Evolutionary conservation across 2,888 invertebrate genomes (phyloP).

Genomic region (Harpalus rufipes): DNA sequence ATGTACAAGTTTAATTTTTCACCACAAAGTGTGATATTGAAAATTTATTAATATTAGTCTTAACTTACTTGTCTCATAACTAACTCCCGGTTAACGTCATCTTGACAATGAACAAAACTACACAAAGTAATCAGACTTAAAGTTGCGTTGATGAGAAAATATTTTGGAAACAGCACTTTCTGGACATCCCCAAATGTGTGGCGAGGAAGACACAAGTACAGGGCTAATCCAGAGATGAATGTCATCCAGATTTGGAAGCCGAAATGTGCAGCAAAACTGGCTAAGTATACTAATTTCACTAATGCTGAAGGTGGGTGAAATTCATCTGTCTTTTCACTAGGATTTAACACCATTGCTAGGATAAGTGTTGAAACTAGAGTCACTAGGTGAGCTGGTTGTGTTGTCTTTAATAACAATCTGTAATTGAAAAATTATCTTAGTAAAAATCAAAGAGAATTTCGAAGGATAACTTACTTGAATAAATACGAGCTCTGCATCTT

Average conservation of each 20-base stretch:
- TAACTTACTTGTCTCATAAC: conserved; percentile 47
- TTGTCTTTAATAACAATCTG: conserved; percentile 69
- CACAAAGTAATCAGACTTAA: conserved; percentile 85
- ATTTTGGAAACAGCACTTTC: conserved; percentile 91
- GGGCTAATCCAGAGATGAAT: conserved; percentile 91
- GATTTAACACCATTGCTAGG: conserved; percentile 78
- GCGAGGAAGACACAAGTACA: conserved; percentile 91
- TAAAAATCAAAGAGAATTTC: background rate
- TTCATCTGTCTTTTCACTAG: conserved; percentile 73
- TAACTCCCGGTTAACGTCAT: background rate
- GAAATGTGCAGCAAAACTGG: conserved; percentile 88
- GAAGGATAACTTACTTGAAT: conserved; percentile 72
- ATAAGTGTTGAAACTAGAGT: conserved; percentile 82
- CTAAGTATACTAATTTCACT: conserved; percentile 85
- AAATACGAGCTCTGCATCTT: conserved; percentile 71
- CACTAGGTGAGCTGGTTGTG: conserved; percentile 90
- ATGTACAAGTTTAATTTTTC: background rate
- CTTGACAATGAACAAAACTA: conserved; percentile 37
- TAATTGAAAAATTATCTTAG: conserved; percentile 10
- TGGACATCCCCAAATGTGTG: conserved; percentile 94
- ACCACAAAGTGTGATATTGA: too few species aligned
- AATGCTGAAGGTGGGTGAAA: conserved; percentile 75
- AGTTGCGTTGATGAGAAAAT: conserved; percentile 88
- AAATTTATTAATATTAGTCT: too few species aligned
- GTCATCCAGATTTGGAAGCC: conserved; percentile 97